Conservation (phyloP, 2,113 vertebrate genomes). For the Rhizomys pruinosus region DNA sequence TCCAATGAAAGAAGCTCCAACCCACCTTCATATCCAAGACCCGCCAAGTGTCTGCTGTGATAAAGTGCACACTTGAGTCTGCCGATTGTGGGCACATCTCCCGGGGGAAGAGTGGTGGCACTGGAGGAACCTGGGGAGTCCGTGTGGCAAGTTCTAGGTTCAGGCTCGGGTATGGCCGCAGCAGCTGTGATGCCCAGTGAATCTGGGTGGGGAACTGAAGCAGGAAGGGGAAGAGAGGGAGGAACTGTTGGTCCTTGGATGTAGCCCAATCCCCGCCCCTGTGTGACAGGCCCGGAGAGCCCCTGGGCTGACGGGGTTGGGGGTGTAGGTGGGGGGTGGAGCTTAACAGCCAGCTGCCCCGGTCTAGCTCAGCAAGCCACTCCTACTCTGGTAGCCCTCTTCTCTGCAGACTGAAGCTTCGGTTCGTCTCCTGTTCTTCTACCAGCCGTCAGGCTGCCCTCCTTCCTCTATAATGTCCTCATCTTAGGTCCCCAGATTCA, state of each 20-base stretch:
- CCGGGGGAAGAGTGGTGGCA: background rate
- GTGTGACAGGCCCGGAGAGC: constrained; percentile 62
- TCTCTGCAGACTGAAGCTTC: constrained; percentile 28
- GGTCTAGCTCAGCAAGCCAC: background rate
- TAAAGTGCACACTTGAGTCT: constrained; percentile 37
- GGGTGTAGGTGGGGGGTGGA: no score
- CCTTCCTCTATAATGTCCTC: background rate
- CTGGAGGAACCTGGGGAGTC: background rate
- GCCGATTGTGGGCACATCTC: background rate
- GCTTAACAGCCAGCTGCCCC: constrained; percentile 55
- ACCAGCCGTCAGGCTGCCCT: background rate
- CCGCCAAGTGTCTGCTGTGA: background rate
- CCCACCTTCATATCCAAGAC: constrained; percentile 26
- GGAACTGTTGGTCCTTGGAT: constrained; percentile 65
- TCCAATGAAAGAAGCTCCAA: constrained; percentile 32
- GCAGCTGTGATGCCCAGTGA: background rate
- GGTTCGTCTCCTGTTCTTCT: background rate
- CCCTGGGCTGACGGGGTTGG: constrained; percentile 48
- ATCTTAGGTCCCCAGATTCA: constrained; percentile 24
- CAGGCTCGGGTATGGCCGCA: constrained; percentile 6
- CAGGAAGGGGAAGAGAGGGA: constrained; percentile 78
- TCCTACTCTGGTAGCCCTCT: constrained; percentile 45
- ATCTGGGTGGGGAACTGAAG: constrained; percentile 74
- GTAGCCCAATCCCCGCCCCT: constrained; percentile 61
- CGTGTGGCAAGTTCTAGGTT: constrained; percentile 19